These are phyloP conservation scores for Acanthosoma haemorrhoidale DNA, from an alignment of 2,888 invertebrate genomes.

Conservation along the genomic window DNA sequence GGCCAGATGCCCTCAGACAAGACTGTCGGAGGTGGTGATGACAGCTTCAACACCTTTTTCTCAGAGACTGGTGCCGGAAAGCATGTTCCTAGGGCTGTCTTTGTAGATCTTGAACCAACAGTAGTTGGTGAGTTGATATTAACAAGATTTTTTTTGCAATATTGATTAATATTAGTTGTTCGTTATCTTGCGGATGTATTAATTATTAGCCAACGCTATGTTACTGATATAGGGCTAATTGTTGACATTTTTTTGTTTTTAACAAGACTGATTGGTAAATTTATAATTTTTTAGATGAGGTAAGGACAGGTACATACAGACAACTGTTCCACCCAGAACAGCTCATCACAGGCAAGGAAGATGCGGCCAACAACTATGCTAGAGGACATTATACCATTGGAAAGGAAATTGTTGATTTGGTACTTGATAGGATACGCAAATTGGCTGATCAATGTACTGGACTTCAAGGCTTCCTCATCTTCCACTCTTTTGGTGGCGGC, in stretches of 20 bases:
- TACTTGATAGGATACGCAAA: conserved; percentile 53
- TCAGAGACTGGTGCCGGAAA: conserved; percentile 71
- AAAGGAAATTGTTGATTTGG: conserved; percentile 55
- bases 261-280: not conserved
- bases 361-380: conserved; percentile 65
- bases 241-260: not conserved
- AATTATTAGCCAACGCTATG: not conserved
- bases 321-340: conserved; percentile 64
- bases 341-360: conserved; percentile 63
- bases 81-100: conserved; percentile 82
- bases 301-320: conserved; percentile 77
- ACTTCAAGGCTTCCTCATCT: conserved; percentile 57
- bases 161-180: not conserved
- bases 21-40: conserved; percentile 66
- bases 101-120: conserved; percentile 88
- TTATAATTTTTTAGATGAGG: conserved; percentile 60
- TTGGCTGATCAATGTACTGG: conserved; percentile 55
- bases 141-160: not conserved
- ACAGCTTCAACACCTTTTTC: conserved; percentile 73
- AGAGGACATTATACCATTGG: conserved; percentile 64
- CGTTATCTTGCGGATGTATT: not conserved
- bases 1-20: conserved; percentile 83
- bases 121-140: conserved; percentile 66
- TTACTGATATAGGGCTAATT: not conserved
- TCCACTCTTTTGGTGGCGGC: conserved; percentile 59